phyloP scores from a whole-genome alignment of 2,888 invertebrate genomes.

The Parnassius smintheus region DNA sequence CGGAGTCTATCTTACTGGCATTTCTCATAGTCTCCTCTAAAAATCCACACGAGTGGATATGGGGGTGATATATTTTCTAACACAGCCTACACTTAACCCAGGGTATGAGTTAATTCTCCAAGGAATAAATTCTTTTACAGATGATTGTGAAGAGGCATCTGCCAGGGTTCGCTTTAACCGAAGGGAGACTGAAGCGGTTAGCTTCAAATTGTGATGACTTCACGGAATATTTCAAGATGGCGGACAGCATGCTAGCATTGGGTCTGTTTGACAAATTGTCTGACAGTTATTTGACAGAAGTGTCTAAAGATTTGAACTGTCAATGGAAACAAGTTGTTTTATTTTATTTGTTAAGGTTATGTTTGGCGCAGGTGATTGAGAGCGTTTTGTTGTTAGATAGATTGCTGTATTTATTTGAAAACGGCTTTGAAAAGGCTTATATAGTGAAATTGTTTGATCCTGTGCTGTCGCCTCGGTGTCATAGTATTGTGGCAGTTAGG shows the following conservation, averaged over 20 bases:
- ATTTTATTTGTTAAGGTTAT: conserved; percentile 89
- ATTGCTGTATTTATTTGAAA: conserved; percentile 87
- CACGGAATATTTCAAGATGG: conserved; percentile 85
- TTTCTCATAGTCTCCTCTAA: no score
- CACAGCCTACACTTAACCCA: no score
- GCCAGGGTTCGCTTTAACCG: conserved; percentile 47
- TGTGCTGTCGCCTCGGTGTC: conserved; percentile 90
- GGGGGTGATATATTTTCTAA: no score
- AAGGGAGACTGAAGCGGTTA: conserved; percentile 82
- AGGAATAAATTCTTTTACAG: conserved; percentile 45
- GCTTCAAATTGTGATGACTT: conserved; percentile 84
- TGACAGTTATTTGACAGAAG: conserved; percentile 43
- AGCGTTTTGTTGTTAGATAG: conserved; percentile 91
- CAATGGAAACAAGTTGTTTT: conserved; percentile 83
- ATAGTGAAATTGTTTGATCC: conserved; percentile 92
- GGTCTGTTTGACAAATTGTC: conserved; percentile 64
- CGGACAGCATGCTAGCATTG: conserved; percentile 82
- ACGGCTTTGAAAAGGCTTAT: conserved; percentile 74
- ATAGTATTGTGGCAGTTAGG: conserved; percentile 85
- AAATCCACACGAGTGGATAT: no score
- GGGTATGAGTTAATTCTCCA: no score
- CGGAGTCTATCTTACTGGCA: no score
- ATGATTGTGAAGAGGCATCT: conserved; percentile 57
- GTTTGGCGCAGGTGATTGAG: conserved; percentile 90
- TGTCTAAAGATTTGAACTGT: conserved; percentile 43